Evolutionary conservation across 2,888 invertebrate species (phyloP), one percentile per base, ranked within the genome.

Genomic region (Papilio gigon): DNA sequence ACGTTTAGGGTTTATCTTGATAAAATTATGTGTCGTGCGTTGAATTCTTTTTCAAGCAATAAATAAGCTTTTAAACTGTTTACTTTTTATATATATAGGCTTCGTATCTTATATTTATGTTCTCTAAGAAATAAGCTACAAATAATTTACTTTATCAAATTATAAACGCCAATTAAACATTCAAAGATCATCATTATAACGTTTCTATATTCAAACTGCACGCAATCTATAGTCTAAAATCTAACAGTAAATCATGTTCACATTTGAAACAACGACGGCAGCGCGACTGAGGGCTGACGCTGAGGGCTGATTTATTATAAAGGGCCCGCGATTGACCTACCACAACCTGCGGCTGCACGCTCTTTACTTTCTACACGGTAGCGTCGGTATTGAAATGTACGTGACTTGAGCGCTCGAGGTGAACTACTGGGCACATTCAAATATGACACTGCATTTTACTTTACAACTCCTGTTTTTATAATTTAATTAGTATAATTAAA

Each of bases 351-450:
- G 33, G 42, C 50, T 69, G 70, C 64, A 63, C 56, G 35, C 59
- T 42, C 44, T 73, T 75, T 74, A 76, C 75, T 75, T 76, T 76
- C 76, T 75, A 77, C 72, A 71, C 74, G 75, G 74, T 75, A 76
- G 76, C 76, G 65, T 72, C 71, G 69, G 62, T 70, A 61, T 64
- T 68, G 67, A 44, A 56, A 42, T 53, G 58, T 47, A 71, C 65
- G 69, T 62, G 67, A 67, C 25, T 40, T 61, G 64, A n/a, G 33
- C 27, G 27, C 30, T 6, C 65, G 35, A 53, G 22, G 35, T 33
- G 42, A 25, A 58, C 22, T 6, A 9, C 4, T 14, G 17, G 30
- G 9, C 27, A 9, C 22, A n/a, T 50, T 37, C 9, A 56, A 56
- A 56, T 30, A 17, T 27, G 37, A 59, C 59, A 5, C 12, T 14